Evolutionary conservation across 2,797 vertebrate species (phyloP).

Genomic region (Hipposideros larvatus): DNA sequence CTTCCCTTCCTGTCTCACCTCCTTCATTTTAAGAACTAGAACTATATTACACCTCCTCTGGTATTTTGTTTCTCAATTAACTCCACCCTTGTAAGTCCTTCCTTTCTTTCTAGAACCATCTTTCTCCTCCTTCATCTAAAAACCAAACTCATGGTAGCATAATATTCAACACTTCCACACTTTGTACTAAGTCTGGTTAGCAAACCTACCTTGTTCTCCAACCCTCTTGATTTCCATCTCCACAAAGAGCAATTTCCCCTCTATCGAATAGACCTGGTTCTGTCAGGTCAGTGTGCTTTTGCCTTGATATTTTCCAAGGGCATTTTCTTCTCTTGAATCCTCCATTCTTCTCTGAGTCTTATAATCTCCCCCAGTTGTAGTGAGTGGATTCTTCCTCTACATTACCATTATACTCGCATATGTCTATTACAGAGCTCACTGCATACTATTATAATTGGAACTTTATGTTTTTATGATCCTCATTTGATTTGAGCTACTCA

Average conservation of each 20-base stretch:
- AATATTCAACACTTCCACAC: background rate
- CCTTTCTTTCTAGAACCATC: background rate
- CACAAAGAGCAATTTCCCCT: background rate
- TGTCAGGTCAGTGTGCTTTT: background rate
- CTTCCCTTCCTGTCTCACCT: background rate
- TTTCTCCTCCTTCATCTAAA: constrained; percentile 1
- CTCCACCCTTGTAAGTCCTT: background rate
- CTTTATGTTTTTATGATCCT: background rate
- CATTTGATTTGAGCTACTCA: background rate
- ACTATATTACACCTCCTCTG: background rate
- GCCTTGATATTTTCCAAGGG: background rate
- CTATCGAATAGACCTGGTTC: background rate
- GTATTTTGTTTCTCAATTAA: background rate
- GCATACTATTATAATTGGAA: background rate
- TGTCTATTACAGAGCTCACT: background rate
- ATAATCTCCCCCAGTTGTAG: background rate
- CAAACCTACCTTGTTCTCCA: background rate
- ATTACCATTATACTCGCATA: background rate
- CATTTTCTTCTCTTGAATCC: background rate
- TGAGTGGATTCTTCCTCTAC: background rate
- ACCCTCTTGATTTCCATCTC: background rate
- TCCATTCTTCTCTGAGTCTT: background rate
- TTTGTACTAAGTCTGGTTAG: background rate
- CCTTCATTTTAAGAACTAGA: background rate
- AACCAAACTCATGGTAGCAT: background rate